phyloP scores from a whole-genome alignment of 2,113 vertebrate species.

The Mesembrinibis cayennensis region DNA sequence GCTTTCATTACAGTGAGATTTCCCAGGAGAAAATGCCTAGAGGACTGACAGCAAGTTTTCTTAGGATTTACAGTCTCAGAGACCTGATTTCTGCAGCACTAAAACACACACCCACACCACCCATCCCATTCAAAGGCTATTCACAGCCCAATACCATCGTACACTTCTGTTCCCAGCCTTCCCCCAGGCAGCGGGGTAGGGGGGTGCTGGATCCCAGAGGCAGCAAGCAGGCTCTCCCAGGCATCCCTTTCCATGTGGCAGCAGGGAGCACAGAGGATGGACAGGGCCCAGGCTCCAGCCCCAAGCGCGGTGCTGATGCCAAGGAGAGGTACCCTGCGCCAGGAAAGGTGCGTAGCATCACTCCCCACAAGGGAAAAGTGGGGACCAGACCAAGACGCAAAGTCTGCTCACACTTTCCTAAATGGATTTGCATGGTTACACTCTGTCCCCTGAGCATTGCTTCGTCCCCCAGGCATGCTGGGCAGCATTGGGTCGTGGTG shows the following conservation, averaged over 20 bases:
- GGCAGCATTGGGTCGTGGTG: neutral
- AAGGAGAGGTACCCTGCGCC: neutral
- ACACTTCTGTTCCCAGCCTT: neutral
- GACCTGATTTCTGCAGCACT: neutral
- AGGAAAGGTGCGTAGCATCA: accelerated
- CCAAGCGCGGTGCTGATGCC: accelerated
- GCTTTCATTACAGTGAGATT: neutral
- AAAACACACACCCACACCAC: neutral
- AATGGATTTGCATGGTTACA: neutral
- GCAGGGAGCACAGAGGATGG: neutral
- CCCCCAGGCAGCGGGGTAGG: too few species aligned
- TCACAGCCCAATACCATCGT: neutral
- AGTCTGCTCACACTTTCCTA: neutral
- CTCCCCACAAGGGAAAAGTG: neutral
- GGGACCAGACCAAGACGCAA: accelerated
- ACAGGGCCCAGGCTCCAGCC: too few species aligned
- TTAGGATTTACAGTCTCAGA: neutral
- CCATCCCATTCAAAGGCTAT: neutral
- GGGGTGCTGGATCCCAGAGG: neutral
- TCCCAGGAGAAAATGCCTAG: neutral
- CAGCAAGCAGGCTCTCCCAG: neutral
- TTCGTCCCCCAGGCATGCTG: neutral
- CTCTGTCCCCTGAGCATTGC: neutral
- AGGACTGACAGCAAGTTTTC: neutral
- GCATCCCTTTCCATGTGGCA: accelerated